Conservation (phyloP, 1,140 invertebrate genomes). For the Tetraneura akinire region DNA sequence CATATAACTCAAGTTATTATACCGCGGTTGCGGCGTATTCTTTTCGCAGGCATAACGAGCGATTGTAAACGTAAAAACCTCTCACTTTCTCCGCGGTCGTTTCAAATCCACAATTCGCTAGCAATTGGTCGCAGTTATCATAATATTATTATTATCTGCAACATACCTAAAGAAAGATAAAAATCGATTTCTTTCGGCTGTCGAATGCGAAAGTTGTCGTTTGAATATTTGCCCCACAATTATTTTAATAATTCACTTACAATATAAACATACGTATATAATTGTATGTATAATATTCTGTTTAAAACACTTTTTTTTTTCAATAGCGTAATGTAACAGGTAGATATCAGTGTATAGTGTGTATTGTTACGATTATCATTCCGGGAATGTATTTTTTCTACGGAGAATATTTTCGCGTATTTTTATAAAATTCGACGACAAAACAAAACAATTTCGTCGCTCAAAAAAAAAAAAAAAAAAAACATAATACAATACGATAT, state of each 20-base stretch:
- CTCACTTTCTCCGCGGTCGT: constrained; percentile 12
- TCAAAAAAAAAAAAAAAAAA: no score
- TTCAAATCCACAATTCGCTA: background rate
- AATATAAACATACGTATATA: no score
- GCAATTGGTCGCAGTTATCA: background rate
- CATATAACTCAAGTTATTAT: background rate
- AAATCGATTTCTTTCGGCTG: background rate
- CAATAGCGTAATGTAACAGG: no score
- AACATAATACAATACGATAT: no score
- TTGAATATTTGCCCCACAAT: background rate
- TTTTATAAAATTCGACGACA: no score
- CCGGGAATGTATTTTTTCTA: no score
- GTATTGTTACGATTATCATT: no score
- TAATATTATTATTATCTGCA: background rate
- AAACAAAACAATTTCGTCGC: no score
- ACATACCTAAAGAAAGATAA: background rate
- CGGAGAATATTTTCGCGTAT: no score
- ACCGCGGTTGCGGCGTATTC: background rate
- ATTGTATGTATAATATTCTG: background rate
- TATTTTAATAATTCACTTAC: no score
- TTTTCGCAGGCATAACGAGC: background rate
- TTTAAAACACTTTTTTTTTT: no score
- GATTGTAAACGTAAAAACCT: constrained; percentile 17
- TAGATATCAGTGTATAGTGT: no score
- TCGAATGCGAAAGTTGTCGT: background rate